Evolutionary conservation across 1,140 invertebrate species (phyloP).

Genomic region (Zophobas morio): DNA sequence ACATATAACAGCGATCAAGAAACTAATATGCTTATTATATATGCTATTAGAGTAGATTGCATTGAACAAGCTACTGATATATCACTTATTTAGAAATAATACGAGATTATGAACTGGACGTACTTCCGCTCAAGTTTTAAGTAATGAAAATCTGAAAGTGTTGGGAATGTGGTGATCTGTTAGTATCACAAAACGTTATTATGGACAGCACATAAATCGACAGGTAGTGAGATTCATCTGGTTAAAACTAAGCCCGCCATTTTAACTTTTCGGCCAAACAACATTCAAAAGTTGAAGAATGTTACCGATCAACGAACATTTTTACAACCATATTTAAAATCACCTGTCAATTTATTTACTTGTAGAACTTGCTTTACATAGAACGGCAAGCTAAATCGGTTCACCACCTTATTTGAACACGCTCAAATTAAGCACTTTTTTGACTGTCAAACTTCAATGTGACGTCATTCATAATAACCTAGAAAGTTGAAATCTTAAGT

Average conservation of each 20-base stretch:
- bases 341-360: not conserved
- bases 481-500: no score
- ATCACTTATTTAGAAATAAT: conserved; percentile 43
- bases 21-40: conserved; percentile 25
- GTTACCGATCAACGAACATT: no score
- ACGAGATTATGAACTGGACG: conserved; percentile 40
- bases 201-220: no score
- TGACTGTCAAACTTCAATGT: no score
- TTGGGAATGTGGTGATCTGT: conserved; percentile 27
- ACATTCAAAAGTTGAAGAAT: no score
- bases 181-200: not conserved
- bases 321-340: no score
- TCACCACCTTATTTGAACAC: not conserved
- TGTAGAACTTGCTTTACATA: not conserved
- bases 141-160: conserved; percentile 41
- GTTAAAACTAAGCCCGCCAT: no score
- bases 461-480: no score
- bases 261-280: no score
- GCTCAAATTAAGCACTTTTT: no score
- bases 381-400: not conserved
- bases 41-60: conserved; percentile 28
- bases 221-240: not conserved
- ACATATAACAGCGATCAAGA: conserved; percentile 35
- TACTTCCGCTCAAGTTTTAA: conserved; percentile 39
- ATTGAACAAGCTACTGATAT: conserved; percentile 34